phyloP scores from a whole-genome alignment of 1,140 invertebrate genomes.

The Tetraneura akinire region DNA sequence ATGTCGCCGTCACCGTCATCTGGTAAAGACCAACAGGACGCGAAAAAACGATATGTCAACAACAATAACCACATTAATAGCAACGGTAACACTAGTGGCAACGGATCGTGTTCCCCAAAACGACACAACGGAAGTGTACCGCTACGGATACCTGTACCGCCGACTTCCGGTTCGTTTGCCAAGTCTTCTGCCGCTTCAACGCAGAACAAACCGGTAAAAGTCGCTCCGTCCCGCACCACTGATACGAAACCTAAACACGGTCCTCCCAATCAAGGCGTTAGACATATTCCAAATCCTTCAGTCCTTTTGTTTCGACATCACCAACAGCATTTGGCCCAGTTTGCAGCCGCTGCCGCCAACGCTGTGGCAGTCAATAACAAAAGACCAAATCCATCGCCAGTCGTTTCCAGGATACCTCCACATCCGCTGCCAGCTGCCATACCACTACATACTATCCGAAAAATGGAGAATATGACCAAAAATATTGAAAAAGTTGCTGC shows the following conservation, averaged over 20 bases:
- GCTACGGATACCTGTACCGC: slow-evolving; percentile 10
- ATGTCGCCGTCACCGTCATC: slow-evolving; percentile 10
- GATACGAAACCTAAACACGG: slow-evolving; percentile 52
- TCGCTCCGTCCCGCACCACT: background rate
- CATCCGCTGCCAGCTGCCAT: slow-evolving; percentile 52
- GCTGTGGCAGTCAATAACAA: slow-evolving; percentile 8
- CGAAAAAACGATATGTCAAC: slow-evolving; percentile 18
- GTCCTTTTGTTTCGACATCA: slow-evolving; percentile 56
- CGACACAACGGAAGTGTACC: slow-evolving; percentile 25
- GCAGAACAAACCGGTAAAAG: slow-evolving; percentile 23
- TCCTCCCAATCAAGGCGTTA: slow-evolving; percentile 58
- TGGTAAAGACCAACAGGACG: slow-evolving; percentile 14
- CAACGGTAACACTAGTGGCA: background rate
- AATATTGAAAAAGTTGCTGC: slow-evolving; percentile 57
- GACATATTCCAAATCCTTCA: slow-evolving; percentile 59
- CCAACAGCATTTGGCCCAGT: slow-evolving; percentile 34
- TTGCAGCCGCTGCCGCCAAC: background rate
- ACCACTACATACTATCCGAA: slow-evolving; percentile 54
- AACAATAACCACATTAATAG: background rate
- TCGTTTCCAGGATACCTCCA: background rate
- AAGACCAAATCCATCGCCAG: background rate
- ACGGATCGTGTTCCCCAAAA: slow-evolving; percentile 39
- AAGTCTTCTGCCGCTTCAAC: slow-evolving; percentile 1
- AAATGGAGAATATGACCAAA: slow-evolving; percentile 57
- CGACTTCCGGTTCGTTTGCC: slow-evolving; percentile 9